phyloP scores from a whole-genome alignment of 2,888 invertebrate genomes.

The Mycogona germanica region DNA sequence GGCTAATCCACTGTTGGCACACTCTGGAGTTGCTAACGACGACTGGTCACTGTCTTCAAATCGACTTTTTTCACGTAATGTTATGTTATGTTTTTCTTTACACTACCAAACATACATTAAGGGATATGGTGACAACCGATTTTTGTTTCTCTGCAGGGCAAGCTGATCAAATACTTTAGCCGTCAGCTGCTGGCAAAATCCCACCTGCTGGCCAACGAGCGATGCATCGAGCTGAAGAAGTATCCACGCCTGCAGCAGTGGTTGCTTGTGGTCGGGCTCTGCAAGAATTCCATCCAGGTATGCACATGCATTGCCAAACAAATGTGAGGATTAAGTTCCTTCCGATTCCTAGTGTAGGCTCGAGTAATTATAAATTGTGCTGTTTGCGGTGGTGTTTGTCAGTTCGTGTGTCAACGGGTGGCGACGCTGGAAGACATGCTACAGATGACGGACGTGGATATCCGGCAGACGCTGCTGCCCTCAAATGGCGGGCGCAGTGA shows the following conservation, averaged over 20 bases:
- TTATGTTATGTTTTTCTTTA: too few species aligned
- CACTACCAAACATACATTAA: too few species aligned
- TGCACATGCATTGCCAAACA: too few species aligned
- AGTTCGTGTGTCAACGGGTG: constrained; percentile 58
- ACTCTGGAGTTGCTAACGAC: too few species aligned
- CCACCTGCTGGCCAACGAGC: constrained; percentile 49
- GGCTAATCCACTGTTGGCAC: too few species aligned
- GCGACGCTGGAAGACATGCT: constrained; percentile 65
- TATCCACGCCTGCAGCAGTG: constrained; percentile 73
- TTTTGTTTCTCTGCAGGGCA: constrained; percentile 51
- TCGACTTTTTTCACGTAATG: too few species aligned
- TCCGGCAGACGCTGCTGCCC: constrained; percentile 51
- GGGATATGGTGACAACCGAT: not conserved
- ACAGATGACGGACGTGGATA: constrained; percentile 70
- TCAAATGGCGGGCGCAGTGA: constrained; percentile 58
- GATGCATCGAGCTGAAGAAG: constrained; percentile 43
- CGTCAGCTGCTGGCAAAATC: constrained; percentile 77
- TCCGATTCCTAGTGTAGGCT: not conserved
- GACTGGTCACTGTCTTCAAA: not conserved
- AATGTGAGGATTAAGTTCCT: not conserved
- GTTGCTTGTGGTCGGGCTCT: constrained; percentile 80
- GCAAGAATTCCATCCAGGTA: constrained; percentile 55
- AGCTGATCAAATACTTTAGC: constrained; percentile 85
- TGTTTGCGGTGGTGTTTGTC: constrained; percentile 27
- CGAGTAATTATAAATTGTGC: not conserved